Conservation (phyloP, 2,113 vertebrate genomes). For the Rhinopomastus cyanomelas region DNA sequence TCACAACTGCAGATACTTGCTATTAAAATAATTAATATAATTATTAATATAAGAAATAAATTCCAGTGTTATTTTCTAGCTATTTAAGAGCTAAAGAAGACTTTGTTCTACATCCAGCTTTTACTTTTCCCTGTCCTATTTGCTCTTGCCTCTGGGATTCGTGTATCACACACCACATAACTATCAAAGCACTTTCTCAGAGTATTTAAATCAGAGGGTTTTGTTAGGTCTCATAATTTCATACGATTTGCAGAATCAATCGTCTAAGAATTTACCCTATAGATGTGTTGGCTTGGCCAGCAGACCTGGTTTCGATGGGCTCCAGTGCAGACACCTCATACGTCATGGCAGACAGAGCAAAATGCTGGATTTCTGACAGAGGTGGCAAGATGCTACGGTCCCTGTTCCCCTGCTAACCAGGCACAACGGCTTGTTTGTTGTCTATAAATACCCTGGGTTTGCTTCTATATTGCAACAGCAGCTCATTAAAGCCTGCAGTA, state of each 20-base stretch:
- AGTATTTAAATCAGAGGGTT: not conserved
- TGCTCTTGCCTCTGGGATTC: not conserved
- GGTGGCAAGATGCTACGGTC: not conserved
- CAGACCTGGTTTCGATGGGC: not conserved
- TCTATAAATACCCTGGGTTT: slow-evolving; percentile 51
- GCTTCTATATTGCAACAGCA: slow-evolving; percentile 23
- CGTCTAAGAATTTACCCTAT: not conserved
- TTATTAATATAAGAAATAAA: not conserved
- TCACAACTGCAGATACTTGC: not conserved
- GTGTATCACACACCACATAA: not conserved
- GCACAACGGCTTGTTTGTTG: not conserved
- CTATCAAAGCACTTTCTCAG: not conserved
- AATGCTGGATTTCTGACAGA: not conserved
- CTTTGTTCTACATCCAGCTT: not conserved
- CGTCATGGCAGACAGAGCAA: not conserved
- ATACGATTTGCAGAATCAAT: not conserved
- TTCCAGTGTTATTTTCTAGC: not conserved
- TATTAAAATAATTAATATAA: not conserved
- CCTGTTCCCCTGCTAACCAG: not conserved
- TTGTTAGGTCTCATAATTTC: not conserved
- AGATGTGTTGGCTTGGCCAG: not conserved
- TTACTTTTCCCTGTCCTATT: not conserved
- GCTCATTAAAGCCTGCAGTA: not conserved
- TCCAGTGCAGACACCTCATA: rapidly evolving
- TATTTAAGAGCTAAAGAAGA: not conserved